These are phyloP conservation scores for Drosophila rufa DNA, from an alignment of 1,140 invertebrate species.

Conservation along the genomic window DNA sequence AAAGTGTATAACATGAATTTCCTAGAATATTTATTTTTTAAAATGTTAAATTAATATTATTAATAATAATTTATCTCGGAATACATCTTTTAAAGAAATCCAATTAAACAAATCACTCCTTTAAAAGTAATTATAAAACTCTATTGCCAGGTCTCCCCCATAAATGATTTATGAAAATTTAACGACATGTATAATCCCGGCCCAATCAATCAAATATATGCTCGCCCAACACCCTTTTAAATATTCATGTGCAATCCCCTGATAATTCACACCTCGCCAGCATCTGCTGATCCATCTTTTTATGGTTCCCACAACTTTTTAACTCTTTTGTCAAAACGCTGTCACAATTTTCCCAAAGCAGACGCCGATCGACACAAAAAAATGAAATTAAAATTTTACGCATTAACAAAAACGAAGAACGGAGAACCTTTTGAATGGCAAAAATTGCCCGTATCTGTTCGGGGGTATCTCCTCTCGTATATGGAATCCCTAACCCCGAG, in stretches of 20 bases:
- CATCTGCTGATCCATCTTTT: constrained; percentile 51
- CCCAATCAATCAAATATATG: constrained; percentile 16
- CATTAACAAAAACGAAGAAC: constrained; percentile 63
- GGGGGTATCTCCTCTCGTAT: constrained; percentile 46
- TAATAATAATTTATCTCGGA: no score
- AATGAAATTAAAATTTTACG: constrained; percentile 82
- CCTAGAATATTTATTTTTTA: no score
- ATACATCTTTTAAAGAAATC: no score
- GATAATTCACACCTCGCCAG: constrained; percentile 64
- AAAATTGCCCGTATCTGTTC: constrained; percentile 77
- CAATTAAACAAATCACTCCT: background rate
- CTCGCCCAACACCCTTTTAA: constrained; percentile 3
- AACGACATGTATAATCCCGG: constrained; percentile 7
- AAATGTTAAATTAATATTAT: no score
- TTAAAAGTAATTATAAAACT: background rate
- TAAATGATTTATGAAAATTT: constrained; percentile 1
- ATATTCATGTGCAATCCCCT: constrained; percentile 2
- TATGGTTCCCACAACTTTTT: constrained; percentile 75
- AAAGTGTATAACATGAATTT: no score
- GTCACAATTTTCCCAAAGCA: constrained; percentile 72
- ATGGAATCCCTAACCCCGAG: constrained; percentile 29
- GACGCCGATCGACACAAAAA: constrained; percentile 53
- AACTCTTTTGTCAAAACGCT: constrained; percentile 79
- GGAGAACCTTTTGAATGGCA: constrained; percentile 53
- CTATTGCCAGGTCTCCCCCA: background rate